A percentile compares a stretch with the other conserved stretches of the same genome.
Evolutionary conservation across 30 jellyfish, hydroid and myxozoan species (phyloP).

Genomic region (Hydractinia symbiolongicarpus): DNA sequence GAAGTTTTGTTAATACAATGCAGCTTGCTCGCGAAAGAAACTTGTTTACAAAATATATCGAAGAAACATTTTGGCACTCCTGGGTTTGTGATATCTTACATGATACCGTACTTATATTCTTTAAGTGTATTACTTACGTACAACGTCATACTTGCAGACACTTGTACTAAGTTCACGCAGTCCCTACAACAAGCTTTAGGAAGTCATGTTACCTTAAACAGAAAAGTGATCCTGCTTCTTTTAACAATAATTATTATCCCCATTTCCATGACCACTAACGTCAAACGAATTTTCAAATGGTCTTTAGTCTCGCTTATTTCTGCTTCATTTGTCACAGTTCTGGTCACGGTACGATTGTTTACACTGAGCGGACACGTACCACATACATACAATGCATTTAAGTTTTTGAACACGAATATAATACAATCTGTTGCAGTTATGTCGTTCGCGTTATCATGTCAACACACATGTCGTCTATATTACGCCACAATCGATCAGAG

Average conservation of each 20-base stretch:
- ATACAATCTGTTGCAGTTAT: slow-evolving; percentile 36
- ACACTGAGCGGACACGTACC: slow-evolving; percentile 21
- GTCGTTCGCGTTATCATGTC: slow-evolving; percentile 26
- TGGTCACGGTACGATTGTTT: slow-evolving; percentile 23
- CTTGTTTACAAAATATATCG: slow-evolving; percentile 13
- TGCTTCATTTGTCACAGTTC: slow-evolving; percentile 10
- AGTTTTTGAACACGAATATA: slow-evolving; percentile 12
- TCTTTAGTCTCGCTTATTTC: slow-evolving; percentile 21
- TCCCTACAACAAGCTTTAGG: background rate
- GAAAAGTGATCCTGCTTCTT: slow-evolving; percentile 13
- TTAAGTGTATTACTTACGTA: slow-evolving; percentile 23
- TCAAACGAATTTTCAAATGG: slow-evolving; percentile 12
- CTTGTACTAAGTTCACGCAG: slow-evolving; percentile 1
- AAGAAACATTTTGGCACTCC: slow-evolving; percentile 11
- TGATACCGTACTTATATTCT: slow-evolving; percentile 4
- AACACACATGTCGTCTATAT: slow-evolving; percentile 30
- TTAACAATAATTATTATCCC: slow-evolving; percentile 9
- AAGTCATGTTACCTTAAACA: background rate
- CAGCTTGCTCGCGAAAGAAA: slow-evolving; percentile 26
- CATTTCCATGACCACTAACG: slow-evolving; percentile 9
- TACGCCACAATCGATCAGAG: slow-evolving; percentile 15
- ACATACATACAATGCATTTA: slow-evolving; percentile 2
- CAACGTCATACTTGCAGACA: slow-evolving; percentile 20
- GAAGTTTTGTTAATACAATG: slow-evolving; percentile 28
- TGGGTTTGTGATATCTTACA: slow-evolving; percentile 8